These are phyloP conservation scores for Leucosticte australis DNA, from an alignment of 2,113 vertebrate species.

Conservation along the genomic window DNA sequence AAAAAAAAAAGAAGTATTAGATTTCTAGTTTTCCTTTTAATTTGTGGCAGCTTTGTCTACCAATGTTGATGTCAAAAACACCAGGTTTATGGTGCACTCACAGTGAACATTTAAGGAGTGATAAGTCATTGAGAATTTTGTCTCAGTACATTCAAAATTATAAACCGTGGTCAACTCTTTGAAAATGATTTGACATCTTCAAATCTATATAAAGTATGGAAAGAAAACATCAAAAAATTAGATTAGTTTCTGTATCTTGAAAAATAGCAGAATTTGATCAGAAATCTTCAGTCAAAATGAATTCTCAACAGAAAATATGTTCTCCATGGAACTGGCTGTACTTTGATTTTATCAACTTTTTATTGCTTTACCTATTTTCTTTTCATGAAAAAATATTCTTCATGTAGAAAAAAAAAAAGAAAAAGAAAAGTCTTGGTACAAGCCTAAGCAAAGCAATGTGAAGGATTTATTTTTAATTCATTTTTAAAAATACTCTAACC, in stretches of 20 bases:
- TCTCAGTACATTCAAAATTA: background rate
- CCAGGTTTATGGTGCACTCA: background rate
- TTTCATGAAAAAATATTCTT: background rate
- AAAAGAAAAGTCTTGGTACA: background rate
- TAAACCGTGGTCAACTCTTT: background rate
- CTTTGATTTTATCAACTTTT: background rate
- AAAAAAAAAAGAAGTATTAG: background rate
- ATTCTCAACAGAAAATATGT: background rate
- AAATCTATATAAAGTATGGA: background rate
- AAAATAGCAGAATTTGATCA: background rate
- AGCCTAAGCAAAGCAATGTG: background rate
- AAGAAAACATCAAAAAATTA: background rate
- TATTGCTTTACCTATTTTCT: background rate
- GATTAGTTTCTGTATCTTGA: background rate
- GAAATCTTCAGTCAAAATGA: background rate
- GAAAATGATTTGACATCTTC: background rate
- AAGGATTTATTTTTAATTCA: background rate
- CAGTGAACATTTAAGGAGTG: background rate
- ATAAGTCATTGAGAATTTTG: background rate
- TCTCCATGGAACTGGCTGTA: background rate
- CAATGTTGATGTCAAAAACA: background rate
- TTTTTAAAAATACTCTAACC: background rate
- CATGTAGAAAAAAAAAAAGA: background rate
- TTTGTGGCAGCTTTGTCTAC: background rate
- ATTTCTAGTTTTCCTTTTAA: background rate